These are phyloP conservation scores for Dasyprocta punctata DNA, from an alignment of 2,113 vertebrate species.

Conservation along the genomic window DNA sequence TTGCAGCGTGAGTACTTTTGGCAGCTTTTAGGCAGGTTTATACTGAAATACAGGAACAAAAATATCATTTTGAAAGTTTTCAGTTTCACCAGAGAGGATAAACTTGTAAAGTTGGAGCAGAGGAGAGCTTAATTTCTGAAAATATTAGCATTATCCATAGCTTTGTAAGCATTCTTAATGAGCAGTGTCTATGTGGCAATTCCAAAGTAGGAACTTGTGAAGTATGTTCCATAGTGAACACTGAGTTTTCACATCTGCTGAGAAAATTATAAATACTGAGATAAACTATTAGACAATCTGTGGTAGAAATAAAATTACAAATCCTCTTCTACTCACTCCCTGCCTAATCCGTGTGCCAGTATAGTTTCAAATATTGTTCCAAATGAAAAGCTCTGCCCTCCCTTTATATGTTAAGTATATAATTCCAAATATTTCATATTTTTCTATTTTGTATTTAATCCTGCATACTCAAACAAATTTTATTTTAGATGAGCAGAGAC, in stretches of 20 bases:
- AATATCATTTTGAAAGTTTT: neutral
- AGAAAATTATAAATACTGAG: neutral
- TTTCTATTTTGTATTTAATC: neutral
- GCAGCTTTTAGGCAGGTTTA: neutral
- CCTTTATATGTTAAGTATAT: neutral
- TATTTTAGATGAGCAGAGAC: neutral
- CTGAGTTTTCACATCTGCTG: neutral
- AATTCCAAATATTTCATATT: neutral
- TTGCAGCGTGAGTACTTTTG: neutral
- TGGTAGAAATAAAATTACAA: neutral
- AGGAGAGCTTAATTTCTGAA: neutral
- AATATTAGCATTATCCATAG: neutral
- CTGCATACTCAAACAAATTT: neutral
- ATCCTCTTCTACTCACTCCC: neutral
- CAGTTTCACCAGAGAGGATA: neutral
- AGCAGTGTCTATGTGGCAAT: neutral
- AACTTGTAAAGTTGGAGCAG: neutral
- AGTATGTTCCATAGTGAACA: neutral
- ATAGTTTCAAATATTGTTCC: neutral
- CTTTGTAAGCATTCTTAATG: neutral
- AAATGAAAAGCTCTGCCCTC: neutral
- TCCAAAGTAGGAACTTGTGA: neutral
- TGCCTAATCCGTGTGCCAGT: neutral
- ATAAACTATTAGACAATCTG: neutral
- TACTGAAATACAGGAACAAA: neutral